Evolutionary conservation across 1,140 invertebrate species (phyloP), one percentile per base, ranked within the genome.

Genomic region (silkworm (Bombyx mori)): DNA sequence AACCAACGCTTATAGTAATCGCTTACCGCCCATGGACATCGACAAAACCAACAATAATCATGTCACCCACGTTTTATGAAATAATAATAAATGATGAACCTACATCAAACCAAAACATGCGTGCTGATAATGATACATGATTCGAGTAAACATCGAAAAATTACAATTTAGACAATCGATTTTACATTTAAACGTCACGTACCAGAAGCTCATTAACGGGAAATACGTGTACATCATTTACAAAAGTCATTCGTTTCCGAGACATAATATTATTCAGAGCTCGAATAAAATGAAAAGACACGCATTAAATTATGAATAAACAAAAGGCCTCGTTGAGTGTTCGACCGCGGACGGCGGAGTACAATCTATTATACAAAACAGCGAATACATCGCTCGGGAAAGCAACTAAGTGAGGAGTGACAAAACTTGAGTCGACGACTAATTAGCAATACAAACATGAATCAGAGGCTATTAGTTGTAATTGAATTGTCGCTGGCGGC

Each of bases 391-490:
- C 62, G 64, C 67, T 66, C 56, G 61, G 69, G 64, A 73, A 69
- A 69, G 71, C 69, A 66, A 63, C 68, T 75, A 79, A 82, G 72
- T 74, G 79, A 77, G 68, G 75, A 86, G 78, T 85, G 83, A 83
- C 82, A 86, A 85, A 85, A 86, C 79, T 86, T 83, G 76, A 82
- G 80, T 73, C 73, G 67, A 61, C 73, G 75, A 84, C 79, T 85
- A 85, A 87, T 87, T 87, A 85, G 76, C 75, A 80, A 84, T 84
- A 85, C 82, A 87, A 87, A 87, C 84, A 87, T 85, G 84, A 87
- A 87, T 87, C 84, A 87, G 79, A 62, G 79, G 79, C 83, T 84
- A 87, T 87, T 85, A 87, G 74, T 82, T 79, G 80, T 87, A 87
- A 87, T 87, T 85, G 79, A 87, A 87, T 85, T 85, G 82, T 82